Percentiles rank a stretch among this genome's conserved stretches.
Conservation (phyloP, 2,797 vertebrate species). For the Threskiornis aethiopicus region DNA sequence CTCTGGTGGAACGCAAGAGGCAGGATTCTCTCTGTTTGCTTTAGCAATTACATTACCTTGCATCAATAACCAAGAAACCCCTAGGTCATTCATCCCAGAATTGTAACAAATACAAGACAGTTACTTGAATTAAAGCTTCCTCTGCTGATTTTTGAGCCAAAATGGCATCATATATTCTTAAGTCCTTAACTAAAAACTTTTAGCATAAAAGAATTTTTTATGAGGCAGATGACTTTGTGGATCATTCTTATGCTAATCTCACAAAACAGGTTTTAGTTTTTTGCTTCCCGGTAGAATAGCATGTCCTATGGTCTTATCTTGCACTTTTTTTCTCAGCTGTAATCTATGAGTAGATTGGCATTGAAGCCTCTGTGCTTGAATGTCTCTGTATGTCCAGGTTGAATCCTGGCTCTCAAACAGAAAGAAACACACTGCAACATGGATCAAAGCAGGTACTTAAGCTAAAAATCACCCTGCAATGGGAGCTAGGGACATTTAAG, state of each 20-base stretch:
- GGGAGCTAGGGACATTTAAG: slow-evolving; percentile 9
- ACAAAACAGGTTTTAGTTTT: neutral
- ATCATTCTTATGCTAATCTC: neutral
- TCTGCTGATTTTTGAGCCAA: neutral
- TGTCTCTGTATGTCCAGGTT: neutral
- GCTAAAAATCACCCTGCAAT: slow-evolving; percentile 37
- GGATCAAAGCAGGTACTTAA: slow-evolving; percentile 24
- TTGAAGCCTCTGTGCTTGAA: neutral
- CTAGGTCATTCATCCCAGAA: neutral
- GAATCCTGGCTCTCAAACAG: neutral
- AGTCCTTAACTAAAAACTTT: neutral
- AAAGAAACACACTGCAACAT: neutral
- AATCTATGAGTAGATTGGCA: neutral
- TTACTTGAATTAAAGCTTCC: neutral
- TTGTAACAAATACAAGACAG: neutral
- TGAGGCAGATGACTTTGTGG: neutral
- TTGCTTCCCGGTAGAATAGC: neutral
- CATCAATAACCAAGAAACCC: neutral
- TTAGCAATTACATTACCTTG: neutral
- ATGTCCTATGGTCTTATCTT: neutral
- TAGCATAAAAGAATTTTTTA: neutral
- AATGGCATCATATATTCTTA: neutral
- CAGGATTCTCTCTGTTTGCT: neutral
- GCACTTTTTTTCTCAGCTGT: neutral
- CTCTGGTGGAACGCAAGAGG: neutral